Evolutionary conservation across 1,140 invertebrate species (phyloP), one percentile per base, ranked within the genome.

Genomic region (Melitaea cinxia): DNA sequence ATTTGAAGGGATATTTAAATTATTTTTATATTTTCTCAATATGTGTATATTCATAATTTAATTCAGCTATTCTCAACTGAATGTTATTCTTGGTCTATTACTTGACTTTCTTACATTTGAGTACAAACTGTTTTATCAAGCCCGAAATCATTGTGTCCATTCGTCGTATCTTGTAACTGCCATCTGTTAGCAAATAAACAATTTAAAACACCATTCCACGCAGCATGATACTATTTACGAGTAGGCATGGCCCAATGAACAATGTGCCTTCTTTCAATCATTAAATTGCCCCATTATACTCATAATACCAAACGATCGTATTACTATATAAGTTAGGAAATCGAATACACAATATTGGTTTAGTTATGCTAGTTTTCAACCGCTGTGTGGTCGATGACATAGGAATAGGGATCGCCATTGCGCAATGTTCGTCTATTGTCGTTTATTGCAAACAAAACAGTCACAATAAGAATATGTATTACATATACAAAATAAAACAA

Each of bases 311-410:
- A 71, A 52, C 73, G 82, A 85, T 83, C 83, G 65, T 64, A 64
- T 83, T 85, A 83, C 83, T 35, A 74, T 70, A 68, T 72, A 54
- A 61, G 75, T 80, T 80, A 67, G 59, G 83, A 82, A 86, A 88
- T 74, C 70, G 66, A 77, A 88, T 72, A 81, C 71, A 78, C 70
- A 30, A 73, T 73, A 71, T 66, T 68, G 66, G 50, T 65, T 54
- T 67, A 70, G 65, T 71, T 73, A 66, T 57, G 28, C 26, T 15
- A 67, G 45, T 72, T 64, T 62, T 72, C 64, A 57, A 86, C 76
- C 77, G 63, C 78, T 57, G 60, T 83, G 83, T 79, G 81, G 81
- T 82, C 76, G 57, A 66, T 73, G 66, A 59, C 72, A 72, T 65
- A 68, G 73, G 76, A 73, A 68, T 83, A 78, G 33, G 78, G 80